Evolutionary conservation across 2,797 vertebrate species (phyloP).

Genomic region (Anguilla pacifica): DNA sequence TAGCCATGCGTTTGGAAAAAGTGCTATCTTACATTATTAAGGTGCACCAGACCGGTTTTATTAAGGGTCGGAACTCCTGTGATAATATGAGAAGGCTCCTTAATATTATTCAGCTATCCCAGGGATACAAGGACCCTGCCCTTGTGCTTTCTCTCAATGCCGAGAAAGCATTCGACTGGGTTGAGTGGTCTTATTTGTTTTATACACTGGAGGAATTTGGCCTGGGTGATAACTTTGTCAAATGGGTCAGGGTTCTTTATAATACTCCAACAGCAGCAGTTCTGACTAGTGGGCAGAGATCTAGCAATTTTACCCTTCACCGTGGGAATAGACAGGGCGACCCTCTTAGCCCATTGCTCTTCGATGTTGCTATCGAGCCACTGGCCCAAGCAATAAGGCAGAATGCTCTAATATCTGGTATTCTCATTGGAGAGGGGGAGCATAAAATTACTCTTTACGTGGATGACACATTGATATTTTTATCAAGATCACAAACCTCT

Average conservation of each 20-base stretch:
- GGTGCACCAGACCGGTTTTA: too few relatives aligned
- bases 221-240: conserved; percentile 13
- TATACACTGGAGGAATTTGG: conserved; percentile 15
- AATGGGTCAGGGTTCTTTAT: conserved; percentile 7
- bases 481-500: background rate
- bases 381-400: conserved; percentile 2
- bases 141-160: too few relatives aligned
- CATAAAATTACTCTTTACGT: background rate
- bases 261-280: background rate
- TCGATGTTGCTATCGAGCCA: background rate
- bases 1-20: too few relatives aligned
- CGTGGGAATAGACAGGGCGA: background rate
- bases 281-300: background rate
- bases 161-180: background rate
- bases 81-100: too few relatives aligned
- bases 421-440: background rate
- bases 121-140: too few relatives aligned
- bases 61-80: too few relatives aligned
- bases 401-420: background rate
- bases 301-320: background rate
- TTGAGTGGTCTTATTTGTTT: conserved; percentile 15
- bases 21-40: too few relatives aligned
- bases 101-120: too few relatives aligned
- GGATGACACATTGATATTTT: background rate
- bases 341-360: background rate